Conservation (phyloP, 1,140 invertebrate species). For the Ruditapes philippinarum region DNA sequence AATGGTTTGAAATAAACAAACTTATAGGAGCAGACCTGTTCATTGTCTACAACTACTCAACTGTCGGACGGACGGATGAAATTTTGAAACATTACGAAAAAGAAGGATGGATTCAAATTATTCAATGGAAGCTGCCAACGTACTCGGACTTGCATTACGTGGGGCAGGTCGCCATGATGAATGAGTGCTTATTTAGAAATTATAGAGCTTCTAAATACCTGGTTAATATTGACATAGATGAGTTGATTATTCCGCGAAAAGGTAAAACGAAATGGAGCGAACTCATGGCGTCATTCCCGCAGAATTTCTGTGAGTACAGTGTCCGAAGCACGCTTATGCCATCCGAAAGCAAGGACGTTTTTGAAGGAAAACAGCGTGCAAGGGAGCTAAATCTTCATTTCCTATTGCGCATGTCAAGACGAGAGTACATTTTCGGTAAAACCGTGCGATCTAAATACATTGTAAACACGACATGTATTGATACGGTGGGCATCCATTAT, state of each 20-base stretch:
- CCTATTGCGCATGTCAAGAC: constrained; percentile 3
- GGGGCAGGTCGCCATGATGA: constrained; percentile 32
- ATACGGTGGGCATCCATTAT: constrained; percentile 38
- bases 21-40: constrained; percentile 38
- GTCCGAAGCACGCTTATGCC: constrained; percentile 30
- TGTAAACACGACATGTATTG: constrained; percentile 37
- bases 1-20: constrained; percentile 49
- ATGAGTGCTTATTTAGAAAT: constrained; percentile 36
- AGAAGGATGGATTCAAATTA: constrained; percentile 32
- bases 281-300: constrained; percentile 18
- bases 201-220: constrained; percentile 28
- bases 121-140: constrained; percentile 23
- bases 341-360: constrained; percentile 15
- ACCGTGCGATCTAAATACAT: constrained; percentile 31
- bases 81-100: constrained; percentile 39
- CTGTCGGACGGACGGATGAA: constrained; percentile 30
- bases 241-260: constrained; percentile 28
- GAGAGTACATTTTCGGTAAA: constrained; percentile 42
- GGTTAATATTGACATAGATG: constrained; percentile 51
- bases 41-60: constrained; percentile 27
- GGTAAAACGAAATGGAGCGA: constrained; percentile 13
- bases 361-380: constrained; percentile 48
- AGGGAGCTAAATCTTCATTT: constrained; percentile 14
- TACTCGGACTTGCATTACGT: constrained; percentile 31
- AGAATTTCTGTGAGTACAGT: constrained; percentile 26